These are phyloP conservation scores for Pseudomyrmex pallidus DNA, from an alignment of 1,140 invertebrate genomes.

Conservation along the genomic window DNA sequence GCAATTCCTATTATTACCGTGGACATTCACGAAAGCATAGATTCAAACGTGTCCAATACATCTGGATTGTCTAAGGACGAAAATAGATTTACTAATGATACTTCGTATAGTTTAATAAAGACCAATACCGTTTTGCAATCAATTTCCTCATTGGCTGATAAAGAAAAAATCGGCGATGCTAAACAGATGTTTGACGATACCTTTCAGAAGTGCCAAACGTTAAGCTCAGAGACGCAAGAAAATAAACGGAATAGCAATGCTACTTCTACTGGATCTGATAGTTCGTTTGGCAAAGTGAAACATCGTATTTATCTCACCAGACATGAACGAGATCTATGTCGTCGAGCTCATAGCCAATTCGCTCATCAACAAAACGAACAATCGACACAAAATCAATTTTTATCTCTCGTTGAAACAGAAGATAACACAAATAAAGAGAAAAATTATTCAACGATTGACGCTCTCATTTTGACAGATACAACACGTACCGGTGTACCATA, in stretches of 20 bases:
- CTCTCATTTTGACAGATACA: background rate
- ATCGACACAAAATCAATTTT: background rate
- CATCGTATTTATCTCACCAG: background rate
- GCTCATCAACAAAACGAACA: background rate
- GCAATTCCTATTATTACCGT: constrained; percentile 27
- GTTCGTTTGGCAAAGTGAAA: background rate
- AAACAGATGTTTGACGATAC: background rate
- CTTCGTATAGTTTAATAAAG: background rate
- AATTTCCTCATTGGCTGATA: background rate
- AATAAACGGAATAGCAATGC: background rate
- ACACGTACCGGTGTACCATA: background rate
- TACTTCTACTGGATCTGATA: background rate
- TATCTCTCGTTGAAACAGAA: background rate
- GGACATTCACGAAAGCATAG: constrained; percentile 6
- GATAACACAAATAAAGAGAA: background rate
- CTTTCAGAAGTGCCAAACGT: background rate
- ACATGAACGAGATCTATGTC: constrained; percentile 22
- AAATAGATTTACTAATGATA: background rate
- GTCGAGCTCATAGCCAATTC: background rate
- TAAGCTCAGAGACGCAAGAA: background rate
- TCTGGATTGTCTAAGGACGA: background rate
- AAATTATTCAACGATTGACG: background rate
- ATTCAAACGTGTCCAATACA: constrained; percentile 3
- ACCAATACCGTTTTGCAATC: background rate
- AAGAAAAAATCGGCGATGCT: background rate